A percentile compares a stretch with the other conserved stretches of the same genome.
Evolutionary conservation across 2,888 invertebrate genomes (phyloP).

Genomic region (Dryobota labecula): DNA sequence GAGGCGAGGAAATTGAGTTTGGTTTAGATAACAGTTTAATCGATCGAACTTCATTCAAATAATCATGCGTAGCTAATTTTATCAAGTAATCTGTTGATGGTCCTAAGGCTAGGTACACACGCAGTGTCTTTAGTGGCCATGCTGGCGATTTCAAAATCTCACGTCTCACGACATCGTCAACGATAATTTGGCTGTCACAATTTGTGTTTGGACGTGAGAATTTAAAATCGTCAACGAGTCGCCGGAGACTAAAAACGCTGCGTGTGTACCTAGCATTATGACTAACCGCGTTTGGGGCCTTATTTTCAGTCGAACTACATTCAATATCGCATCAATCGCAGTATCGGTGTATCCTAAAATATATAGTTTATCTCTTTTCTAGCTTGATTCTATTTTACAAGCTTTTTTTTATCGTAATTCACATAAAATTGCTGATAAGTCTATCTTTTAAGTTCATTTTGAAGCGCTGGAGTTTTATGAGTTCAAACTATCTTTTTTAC

Average conservation of each 20-base stretch:
- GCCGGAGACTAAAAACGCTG: too few relatives aligned
- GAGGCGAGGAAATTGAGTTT: conserved; percentile 42
- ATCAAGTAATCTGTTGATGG: background rate
- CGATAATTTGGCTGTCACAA: too few relatives aligned
- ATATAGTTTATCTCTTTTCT: background rate
- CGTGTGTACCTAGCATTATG: too few relatives aligned
- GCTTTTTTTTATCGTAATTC: background rate
- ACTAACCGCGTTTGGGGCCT: too few relatives aligned
- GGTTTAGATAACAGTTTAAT: conserved; percentile 15
- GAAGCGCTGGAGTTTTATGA: conserved; percentile 3
- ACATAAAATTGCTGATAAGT: background rate
- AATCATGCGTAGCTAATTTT: conserved; percentile 21
- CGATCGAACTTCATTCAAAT: conserved; percentile 23
- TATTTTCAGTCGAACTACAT: background rate
- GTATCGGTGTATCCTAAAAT: background rate
- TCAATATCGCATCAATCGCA: background rate
- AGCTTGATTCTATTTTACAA: background rate
- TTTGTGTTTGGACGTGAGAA: too few relatives aligned
- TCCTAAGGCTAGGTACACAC: too few relatives aligned
- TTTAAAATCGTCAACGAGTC: too few relatives aligned
- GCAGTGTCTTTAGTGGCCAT: too few relatives aligned
- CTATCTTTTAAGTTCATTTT: conserved; percentile 16
- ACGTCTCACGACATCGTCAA: too few relatives aligned
- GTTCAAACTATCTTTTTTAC: background rate
- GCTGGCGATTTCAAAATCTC: too few relatives aligned